Conservation (phyloP, 2,797 vertebrate species). For the Danio albolineatus region DNA sequence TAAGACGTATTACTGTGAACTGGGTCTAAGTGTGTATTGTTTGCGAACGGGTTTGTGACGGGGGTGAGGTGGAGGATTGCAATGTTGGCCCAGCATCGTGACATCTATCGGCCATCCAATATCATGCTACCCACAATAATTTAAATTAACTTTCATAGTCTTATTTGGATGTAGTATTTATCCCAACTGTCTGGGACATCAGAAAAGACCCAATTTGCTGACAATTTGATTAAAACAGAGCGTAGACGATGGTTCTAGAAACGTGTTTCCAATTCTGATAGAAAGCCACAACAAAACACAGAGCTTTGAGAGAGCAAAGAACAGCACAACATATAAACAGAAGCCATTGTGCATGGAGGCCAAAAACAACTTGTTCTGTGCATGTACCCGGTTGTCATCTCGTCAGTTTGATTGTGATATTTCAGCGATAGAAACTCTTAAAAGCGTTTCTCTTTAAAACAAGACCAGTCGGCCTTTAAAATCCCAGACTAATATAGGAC, state of each 20-base stretch:
- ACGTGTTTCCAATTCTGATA: background rate
- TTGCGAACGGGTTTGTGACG: too few relatives aligned
- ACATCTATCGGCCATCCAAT: too few relatives aligned
- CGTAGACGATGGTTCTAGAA: background rate
- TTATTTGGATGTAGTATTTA: background rate
- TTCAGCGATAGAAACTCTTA: background rate
- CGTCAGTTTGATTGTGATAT: background rate
- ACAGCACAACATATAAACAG: background rate
- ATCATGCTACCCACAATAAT: too few relatives aligned
- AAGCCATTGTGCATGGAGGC: background rate
- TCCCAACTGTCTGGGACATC: background rate
- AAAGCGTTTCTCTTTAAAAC: background rate
- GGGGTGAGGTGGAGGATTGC: too few relatives aligned
- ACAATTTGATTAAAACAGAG: background rate
- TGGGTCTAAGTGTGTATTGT: too few relatives aligned
- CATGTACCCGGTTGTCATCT: background rate
- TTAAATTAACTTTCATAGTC: background rate
- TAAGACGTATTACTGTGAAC: too few relatives aligned
- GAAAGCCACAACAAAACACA: background rate
- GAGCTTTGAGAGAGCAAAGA: background rate
- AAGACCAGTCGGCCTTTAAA: background rate
- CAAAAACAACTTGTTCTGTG: background rate
- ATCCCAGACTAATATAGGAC: constrained; percentile 11
- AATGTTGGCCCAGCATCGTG: too few relatives aligned
- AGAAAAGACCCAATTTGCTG: constrained; percentile 2